phyloP scores from a whole-genome alignment of 2,888 invertebrate species.

The Dolichomitus sp. region DNA sequence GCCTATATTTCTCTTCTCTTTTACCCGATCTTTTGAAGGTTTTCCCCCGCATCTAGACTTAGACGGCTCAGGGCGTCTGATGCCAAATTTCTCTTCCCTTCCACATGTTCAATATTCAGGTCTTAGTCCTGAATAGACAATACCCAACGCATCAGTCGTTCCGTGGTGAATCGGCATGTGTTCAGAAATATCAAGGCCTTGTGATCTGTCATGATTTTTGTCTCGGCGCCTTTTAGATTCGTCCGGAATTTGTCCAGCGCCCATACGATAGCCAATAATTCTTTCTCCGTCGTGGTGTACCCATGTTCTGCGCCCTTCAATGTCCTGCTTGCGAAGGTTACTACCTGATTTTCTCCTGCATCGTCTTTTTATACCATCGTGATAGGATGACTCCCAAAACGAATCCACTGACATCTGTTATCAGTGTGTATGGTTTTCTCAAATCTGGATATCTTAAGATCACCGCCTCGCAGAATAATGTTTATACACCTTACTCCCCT shows the following conservation, averaged over 20 bases:
- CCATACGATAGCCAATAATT: slow-evolving; percentile 35
- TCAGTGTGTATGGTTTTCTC: not conserved
- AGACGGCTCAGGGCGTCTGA: not conserved
- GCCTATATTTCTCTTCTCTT: not conserved
- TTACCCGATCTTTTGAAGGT: not conserved
- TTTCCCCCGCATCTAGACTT: not conserved
- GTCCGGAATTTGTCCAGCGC: slow-evolving; percentile 32
- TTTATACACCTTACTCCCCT: not conserved
- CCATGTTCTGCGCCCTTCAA: slow-evolving; percentile 20
- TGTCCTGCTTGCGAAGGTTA: slow-evolving; percentile 1
- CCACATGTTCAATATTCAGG: slow-evolving; percentile 6
- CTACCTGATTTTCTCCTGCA: not conserved
- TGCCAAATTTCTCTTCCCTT: slow-evolving; percentile 22
- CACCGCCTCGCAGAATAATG: slow-evolving; percentile 2
- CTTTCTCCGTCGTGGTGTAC: slow-evolving; percentile 47
- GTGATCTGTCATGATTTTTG: slow-evolving; percentile 36
- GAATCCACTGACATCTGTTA: not conserved
- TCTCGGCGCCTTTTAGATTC: slow-evolving; percentile 34
- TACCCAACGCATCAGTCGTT: slow-evolving; percentile 23
- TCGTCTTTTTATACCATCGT: not conserved
- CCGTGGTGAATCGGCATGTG: slow-evolving; percentile 21
- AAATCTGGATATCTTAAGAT: not conserved
- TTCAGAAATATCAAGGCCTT: slow-evolving; percentile 42
- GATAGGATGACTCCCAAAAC: not conserved
- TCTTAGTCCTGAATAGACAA: slow-evolving; percentile 37